phyloP scores from a whole-genome alignment of 2,113 vertebrate species.

The Anolis carolinensis region DNA sequence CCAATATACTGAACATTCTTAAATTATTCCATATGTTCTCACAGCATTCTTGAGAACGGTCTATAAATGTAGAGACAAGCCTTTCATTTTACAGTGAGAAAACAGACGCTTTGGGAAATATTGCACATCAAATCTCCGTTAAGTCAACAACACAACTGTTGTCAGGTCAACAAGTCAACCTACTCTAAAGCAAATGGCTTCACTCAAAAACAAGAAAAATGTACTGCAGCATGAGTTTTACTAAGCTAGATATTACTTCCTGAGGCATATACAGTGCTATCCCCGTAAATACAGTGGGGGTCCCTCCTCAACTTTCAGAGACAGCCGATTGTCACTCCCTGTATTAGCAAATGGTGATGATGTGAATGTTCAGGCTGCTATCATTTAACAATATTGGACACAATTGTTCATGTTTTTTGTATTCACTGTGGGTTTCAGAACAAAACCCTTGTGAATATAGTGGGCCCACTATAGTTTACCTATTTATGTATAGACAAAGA shows the following conservation, averaged over 20 bases:
- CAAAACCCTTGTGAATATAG: too few relatives aligned
- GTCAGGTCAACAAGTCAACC: not conserved
- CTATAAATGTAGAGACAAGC: not conserved
- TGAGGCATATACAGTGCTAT: not conserved
- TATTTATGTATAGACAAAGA: not conserved
- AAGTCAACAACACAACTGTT: not conserved
- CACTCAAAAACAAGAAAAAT: not conserved
- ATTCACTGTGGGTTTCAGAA: too few relatives aligned
- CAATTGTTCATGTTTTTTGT: too few relatives aligned
- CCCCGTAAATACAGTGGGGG: too few relatives aligned
- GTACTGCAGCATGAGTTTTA: not conserved
- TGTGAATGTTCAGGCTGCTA: too few relatives aligned
- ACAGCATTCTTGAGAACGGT: not conserved
- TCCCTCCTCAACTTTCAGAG: too few relatives aligned
- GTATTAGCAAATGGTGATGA: too few relatives aligned
- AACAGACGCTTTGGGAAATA: not conserved
- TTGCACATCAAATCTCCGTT: not conserved
- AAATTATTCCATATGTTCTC: conserved; percentile 2
- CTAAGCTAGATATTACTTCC: not conserved
- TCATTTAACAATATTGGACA: too few relatives aligned
- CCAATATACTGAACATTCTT: conserved; percentile 8
- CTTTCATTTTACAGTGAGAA: not conserved
- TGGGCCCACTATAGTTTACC: not conserved
- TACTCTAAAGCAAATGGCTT: not conserved
- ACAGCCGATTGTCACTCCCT: too few relatives aligned